A percentile compares a stretch with the other conserved stretches of the same genome.
Evolutionary conservation across 2,888 invertebrate species (phyloP).

Genomic region (Meteorus colon): DNA sequence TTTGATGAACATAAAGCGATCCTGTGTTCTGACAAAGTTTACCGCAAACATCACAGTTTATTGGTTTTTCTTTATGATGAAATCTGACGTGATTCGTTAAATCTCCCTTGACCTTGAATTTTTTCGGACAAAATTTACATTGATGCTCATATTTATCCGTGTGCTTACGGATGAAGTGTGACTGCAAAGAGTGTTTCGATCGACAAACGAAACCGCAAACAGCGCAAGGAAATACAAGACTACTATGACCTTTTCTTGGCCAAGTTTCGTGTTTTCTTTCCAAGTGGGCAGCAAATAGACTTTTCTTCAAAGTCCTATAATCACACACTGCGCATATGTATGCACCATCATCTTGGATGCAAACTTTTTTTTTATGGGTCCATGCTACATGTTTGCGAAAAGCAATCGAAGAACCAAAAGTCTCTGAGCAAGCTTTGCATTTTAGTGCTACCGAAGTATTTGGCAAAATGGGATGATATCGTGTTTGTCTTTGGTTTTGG

Average conservation of each 20-base stretch:
- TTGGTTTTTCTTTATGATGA: slow-evolving; percentile 70
- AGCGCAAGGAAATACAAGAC: slow-evolving; percentile 63
- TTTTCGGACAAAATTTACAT: slow-evolving; percentile 67
- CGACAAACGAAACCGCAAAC: slow-evolving; percentile 69
- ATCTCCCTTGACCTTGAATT: slow-evolving; percentile 71
- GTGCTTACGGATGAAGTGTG: slow-evolving; percentile 70
- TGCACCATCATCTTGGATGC: slow-evolving; percentile 66
- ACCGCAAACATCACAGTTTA: slow-evolving; percentile 70
- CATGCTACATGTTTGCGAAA: slow-evolving; percentile 70
- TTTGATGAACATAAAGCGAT: slow-evolving; percentile 70
- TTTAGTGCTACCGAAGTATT: slow-evolving; percentile 54
- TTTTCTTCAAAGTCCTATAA: slow-evolving; percentile 66
- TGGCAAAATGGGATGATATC: slow-evolving; percentile 27
- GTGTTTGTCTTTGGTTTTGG: slow-evolving; percentile 15
- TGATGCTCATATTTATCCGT: slow-evolving; percentile 70
- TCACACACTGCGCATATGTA: slow-evolving; percentile 70
- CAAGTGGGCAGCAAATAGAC: slow-evolving; percentile 64
- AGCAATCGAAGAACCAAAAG: slow-evolving; percentile 61
- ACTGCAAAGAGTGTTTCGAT: slow-evolving; percentile 70
- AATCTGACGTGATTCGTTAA: slow-evolving; percentile 70
- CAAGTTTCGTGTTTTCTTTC: slow-evolving; percentile 69
- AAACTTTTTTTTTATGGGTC: slow-evolving; percentile 69
- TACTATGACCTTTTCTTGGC: slow-evolving; percentile 59
- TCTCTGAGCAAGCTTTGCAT: slow-evolving; percentile 67
- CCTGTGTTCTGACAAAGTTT: slow-evolving; percentile 69